Conservation (phyloP, 2,888 invertebrate genomes). For the Lepidochitona cinerea region DNA sequence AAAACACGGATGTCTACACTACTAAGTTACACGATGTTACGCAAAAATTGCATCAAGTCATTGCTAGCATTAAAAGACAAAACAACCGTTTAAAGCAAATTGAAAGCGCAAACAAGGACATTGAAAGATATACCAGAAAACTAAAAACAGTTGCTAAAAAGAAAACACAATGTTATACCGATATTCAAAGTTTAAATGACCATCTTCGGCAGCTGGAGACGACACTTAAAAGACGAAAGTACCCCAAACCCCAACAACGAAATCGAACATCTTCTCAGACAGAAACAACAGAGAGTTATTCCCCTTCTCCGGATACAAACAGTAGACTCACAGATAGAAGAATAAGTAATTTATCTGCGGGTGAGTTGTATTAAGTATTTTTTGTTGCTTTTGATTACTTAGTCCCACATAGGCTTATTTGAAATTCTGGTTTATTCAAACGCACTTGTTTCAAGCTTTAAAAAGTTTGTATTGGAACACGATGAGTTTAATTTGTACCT, state of each 20-base stretch:
- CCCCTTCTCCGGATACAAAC: too few relatives aligned
- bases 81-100: not conserved
- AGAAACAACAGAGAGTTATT: too few relatives aligned
- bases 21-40: conserved; percentile 4
- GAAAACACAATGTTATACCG: not conserved
- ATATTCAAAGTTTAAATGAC: not conserved
- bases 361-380: too few relatives aligned
- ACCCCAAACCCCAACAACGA: not conserved
- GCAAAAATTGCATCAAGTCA: not conserved
- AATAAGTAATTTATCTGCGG: too few relatives aligned
- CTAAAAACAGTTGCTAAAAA: not conserved
- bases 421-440: too few relatives aligned
- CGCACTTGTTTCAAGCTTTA: too few relatives aligned
- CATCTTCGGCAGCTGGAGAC: not conserved
- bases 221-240: not conserved
- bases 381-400: too few relatives aligned
- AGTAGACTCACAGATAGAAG: too few relatives aligned
- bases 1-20: not conserved
- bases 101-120: not conserved
- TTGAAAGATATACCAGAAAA: not conserved
- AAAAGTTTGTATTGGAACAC: too few relatives aligned
- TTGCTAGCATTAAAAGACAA: not conserved
- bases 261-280: too few relatives aligned
- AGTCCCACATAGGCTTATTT: too few relatives aligned
- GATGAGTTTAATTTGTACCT: too few relatives aligned